Evolutionary conservation across 2,888 invertebrate species (phyloP), one percentile per base, ranked within the genome.

Genomic region (Papilio protenor): DNA sequence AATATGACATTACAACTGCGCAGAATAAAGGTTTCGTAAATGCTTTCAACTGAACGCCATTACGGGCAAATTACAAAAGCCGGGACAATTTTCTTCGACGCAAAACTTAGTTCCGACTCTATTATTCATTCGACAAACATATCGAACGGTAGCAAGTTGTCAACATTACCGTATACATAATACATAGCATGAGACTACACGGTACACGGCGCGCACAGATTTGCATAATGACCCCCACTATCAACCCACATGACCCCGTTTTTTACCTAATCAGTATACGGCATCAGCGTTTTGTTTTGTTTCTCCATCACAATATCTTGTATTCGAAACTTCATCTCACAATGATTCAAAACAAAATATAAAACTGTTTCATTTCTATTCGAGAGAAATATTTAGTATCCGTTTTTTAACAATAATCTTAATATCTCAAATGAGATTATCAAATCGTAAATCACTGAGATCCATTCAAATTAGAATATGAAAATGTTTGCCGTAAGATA

Each of bases 171-270:
- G 79, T 81, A 81, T 84, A 83, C 84, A 86, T 87, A 86, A 87
- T 84, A 84, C 83, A 84, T 71, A 40, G 52, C 71, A 71, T 80
- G 82, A 83, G 79, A 85, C 83, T 84, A 81, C 86, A 87, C 61
- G 10, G 59, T 27, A 66, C 66, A 66, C 66, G 88, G 87, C 88
- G 66, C 86, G 85, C 84, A 84, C 76, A 86, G 85, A 92, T 92
- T 92, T 91, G 88, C 92, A 93, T 92, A 92, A 92, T 88, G 88
- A 88, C 89, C 87, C 87, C 87, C 82, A 85, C 86, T 89, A 88
- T 89, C 87, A 89, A 87, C 87, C 87, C 87, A 87, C 86, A 87
- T 89, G 89, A 87, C 91, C 91, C 86, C 86, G 87, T 87, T 92
- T 90, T 79, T 83, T 82, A 84, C 78, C 81, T 83, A 79, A 79